A percentile compares a stretch with the other conserved stretches of the same genome.
Evolutionary conservation across 2,797 vertebrate genomes (phyloP).

Genomic region (Chrosomus eos): DNA sequence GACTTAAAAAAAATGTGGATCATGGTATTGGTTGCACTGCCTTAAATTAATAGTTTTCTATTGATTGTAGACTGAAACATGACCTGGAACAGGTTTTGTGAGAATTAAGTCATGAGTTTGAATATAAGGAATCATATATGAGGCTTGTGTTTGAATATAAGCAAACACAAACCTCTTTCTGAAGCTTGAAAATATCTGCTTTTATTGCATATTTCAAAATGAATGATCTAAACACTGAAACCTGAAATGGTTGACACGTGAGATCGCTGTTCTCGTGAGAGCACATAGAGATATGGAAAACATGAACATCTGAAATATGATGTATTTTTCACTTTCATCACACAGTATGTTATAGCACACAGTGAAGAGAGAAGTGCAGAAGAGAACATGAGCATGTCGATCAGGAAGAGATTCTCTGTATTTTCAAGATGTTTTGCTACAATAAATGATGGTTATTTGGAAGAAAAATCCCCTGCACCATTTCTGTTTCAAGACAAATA

Average conservation of each 20-base stretch:
- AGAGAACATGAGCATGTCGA: background rate
- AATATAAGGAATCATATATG: background rate
- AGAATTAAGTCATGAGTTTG: background rate
- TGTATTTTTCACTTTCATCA: slow-evolving; percentile 11
- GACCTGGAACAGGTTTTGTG: background rate
- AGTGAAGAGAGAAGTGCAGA: slow-evolving; percentile 3
- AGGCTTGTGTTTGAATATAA: background rate
- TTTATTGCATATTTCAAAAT: slow-evolving; percentile 26
- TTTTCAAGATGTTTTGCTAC: slow-evolving; percentile 17
- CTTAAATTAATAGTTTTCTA: background rate
- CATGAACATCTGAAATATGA: slow-evolving; percentile 32
- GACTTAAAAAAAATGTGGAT: background rate
- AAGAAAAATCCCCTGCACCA: slow-evolving; percentile 2
- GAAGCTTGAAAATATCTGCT: background rate
- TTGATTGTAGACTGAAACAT: background rate
- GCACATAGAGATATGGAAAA: slow-evolving; percentile 44
- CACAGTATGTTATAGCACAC: slow-evolving; percentile 16
- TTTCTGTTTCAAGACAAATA: slow-evolving; percentile 17
- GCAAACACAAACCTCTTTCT: slow-evolving; percentile 6
- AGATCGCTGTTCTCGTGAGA: slow-evolving; percentile 10
- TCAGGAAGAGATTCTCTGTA: background rate
- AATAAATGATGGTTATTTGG: background rate
- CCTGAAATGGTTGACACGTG: background rate
- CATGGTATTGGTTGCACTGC: background rate
- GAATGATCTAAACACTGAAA: background rate